Conservation (phyloP, 2,888 invertebrate genomes). For the Luffia ferchaultella region DNA sequence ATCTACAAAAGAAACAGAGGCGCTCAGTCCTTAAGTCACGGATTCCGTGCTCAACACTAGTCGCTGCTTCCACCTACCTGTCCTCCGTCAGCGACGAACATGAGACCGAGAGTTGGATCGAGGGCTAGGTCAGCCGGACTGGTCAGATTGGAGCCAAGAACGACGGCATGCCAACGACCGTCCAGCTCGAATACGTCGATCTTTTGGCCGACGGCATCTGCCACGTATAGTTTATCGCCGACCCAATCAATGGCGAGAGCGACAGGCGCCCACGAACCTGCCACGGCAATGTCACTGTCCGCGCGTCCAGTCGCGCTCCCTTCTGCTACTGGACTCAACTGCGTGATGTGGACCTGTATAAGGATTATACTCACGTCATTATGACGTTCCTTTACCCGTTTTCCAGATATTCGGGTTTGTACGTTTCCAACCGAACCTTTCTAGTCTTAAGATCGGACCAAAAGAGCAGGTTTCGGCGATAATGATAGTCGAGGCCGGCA, state of each 20-base stretch:
- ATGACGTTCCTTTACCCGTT: too few relatives aligned
- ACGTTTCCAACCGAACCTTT: conserved; percentile 68
- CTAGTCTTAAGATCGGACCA: conserved; percentile 92
- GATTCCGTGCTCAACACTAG: not conserved
- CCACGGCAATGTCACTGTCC: conserved; percentile 71
- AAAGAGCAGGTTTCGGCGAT: conserved; percentile 77
- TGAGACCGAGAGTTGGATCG: conserved; percentile 88
- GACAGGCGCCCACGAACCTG: conserved; percentile 89
- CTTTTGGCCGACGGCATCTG: conserved; percentile 91
- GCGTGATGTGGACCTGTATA: conserved; percentile 69
- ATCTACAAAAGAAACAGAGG: conserved; percentile 38
- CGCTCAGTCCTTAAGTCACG: not conserved
- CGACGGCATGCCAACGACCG: conserved; percentile 88
- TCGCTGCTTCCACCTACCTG: conserved; percentile 68
- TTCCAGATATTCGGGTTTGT: too few relatives aligned
- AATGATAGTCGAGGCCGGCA: conserved; percentile 87
- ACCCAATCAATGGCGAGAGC: conserved; percentile 97
- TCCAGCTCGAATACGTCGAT: conserved; percentile 93
- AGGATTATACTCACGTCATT: too few relatives aligned
- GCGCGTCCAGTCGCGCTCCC: conserved; percentile 23
- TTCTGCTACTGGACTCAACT: conserved; percentile 48
- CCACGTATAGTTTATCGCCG: conserved; percentile 94
- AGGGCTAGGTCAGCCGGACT: conserved; percentile 91
- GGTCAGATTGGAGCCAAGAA: conserved; percentile 89
- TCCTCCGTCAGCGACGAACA: conserved; percentile 87